Percentiles rank a stretch among this genome's conserved stretches.
These are phyloP conservation scores for Montipora cactus DNA, from an alignment of 64 coral and sea anemone genomes.

Conservation along the genomic window DNA sequence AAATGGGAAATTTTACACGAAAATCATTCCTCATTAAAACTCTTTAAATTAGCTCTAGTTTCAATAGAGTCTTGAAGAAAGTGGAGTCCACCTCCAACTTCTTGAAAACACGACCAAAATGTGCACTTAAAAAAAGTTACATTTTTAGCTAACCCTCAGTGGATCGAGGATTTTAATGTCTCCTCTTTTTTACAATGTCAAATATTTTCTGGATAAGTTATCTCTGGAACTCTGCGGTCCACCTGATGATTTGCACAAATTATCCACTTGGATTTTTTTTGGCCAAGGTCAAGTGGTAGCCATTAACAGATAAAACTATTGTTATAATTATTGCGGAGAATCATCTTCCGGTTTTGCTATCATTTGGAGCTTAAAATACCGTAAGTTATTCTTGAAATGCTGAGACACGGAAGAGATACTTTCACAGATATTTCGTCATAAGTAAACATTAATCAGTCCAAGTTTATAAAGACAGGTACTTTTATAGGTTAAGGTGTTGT, in stretches of 20 bases:
- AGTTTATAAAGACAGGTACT: no score
- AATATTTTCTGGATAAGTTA: background rate
- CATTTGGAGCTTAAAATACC: background rate
- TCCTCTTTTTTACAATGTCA: background rate
- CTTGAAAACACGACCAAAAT: no score
- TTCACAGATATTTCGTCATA: no score
- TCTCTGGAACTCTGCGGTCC: conserved; percentile 2
- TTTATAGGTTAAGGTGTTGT: no score
- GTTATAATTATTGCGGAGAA: background rate
- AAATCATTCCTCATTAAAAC: no score
- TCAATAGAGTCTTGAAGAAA: no score
- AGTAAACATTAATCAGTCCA: no score
- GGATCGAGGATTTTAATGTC: background rate
- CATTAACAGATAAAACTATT: background rate
- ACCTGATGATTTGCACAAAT: background rate
- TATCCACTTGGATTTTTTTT: background rate
- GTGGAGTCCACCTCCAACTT: no score
- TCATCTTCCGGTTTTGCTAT: background rate
- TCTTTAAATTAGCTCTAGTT: no score
- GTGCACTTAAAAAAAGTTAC: no score
- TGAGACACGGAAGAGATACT: no score
- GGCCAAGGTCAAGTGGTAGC: conserved; percentile 6
- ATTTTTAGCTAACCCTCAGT: background rate
- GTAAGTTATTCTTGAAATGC: background rate
- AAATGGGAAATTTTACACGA: no score